Conservation (phyloP, 2,888 invertebrate genomes). For the Cheiracanthium punctorium region DNA sequence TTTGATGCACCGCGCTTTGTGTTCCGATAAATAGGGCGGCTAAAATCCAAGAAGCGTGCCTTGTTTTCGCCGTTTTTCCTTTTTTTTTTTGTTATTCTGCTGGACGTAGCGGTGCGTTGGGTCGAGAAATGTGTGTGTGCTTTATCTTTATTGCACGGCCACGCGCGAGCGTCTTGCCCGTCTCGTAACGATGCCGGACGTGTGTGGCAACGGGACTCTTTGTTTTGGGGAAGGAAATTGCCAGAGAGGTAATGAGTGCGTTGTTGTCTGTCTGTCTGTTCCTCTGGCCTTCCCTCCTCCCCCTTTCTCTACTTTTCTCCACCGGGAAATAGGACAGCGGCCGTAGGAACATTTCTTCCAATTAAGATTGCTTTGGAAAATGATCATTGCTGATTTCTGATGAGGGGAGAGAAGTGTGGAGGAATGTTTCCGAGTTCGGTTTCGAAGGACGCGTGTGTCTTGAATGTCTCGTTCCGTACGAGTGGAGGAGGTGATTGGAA, state of each 20-base stretch:
- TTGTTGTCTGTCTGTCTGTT: too few relatives aligned
- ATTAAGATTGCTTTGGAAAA: not conserved
- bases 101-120: conserved; percentile 10
- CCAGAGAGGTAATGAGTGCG: not conserved
- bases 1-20: not conserved
- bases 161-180: not conserved
- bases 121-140: not conserved
- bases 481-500: too few relatives aligned
- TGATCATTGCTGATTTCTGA: not conserved
- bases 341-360: not conserved
- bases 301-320: not conserved
- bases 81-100: too few relatives aligned
- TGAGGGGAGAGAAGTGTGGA: too few relatives aligned
- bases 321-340: not conserved
- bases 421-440: too few relatives aligned
- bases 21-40: not conserved
- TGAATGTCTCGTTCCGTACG: too few relatives aligned
- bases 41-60: conserved; percentile 3
- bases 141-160: conserved; percentile 1
- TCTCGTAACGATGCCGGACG: conserved; percentile 12
- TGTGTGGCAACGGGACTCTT: conserved; percentile 10
- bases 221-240: conserved; percentile 12
- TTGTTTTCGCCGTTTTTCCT: not conserved
- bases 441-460: too few relatives aligned
- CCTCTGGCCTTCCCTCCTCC: too few relatives aligned